Base-by-base conservation (phyloP, 2,888 invertebrate genomes). In the Apotomis turbidana region DNA sequence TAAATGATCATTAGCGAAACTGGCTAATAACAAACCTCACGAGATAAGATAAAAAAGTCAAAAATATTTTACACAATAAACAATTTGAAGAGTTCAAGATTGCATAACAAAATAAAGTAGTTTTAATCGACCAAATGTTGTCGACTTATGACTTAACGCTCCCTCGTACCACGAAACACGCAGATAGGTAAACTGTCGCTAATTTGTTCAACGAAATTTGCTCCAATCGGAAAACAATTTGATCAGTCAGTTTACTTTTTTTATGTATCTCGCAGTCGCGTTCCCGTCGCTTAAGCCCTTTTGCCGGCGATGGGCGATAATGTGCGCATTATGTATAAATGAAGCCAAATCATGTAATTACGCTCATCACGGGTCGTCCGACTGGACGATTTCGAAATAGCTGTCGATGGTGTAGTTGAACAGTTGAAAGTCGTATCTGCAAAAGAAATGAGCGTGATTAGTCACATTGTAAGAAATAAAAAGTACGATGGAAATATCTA, bases 361-460 rank as follows among this genome's bases (percentile, higher is more conserved):
- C 74, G 80, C 78, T 91, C 91, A 91, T 81, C 91, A 86, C 54
- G 80, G 80, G 57, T 78, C 80, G 73, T 88, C 88, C 44, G 88
- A 86, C 78, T 87, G 83, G 9, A 93, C 95, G 79, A 95, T 90
- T 79, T 95, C 95, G 81, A 96, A 90, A 85, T 96, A 97, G 77
- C 94, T 95, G 78, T 95, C 94, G 81, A 96, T 94, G 74, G 96
- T 96, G 86, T 98, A 98, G 83, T 96, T 97, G 92, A 98, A 98
- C 75, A 98, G 93, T 85, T 96, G 95, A 88, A 98, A 98, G 89
- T 98, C 98, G 83, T 96, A 95, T 87, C 97, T 97, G 94, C 46
- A 94, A 94, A 76, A 78, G 77, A 75, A 77, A 79, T 57, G 51
- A 4, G 55, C n/a, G 52, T n/a, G 12, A 12, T 70, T 59, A 68